Conservation (phyloP, 2,113 vertebrate genomes). For the Brienomyrus brachyistius region DNA sequence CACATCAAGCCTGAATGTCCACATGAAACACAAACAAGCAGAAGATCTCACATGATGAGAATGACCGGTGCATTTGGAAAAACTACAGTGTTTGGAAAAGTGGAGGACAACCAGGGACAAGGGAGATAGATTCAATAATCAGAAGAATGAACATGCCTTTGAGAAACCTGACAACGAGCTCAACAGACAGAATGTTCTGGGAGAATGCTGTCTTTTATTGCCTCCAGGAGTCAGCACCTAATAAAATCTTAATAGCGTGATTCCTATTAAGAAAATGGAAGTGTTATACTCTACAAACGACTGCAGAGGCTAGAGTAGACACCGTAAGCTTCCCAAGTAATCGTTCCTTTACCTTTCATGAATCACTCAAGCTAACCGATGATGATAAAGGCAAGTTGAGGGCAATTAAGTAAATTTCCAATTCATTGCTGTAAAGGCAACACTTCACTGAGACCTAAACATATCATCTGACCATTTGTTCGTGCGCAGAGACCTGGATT, state of each 20-base stretch:
- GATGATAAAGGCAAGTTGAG: neutral
- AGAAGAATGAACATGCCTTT: neutral
- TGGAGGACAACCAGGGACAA: neutral
- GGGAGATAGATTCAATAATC: neutral
- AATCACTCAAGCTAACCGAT: neutral
- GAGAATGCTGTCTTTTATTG: neutral
- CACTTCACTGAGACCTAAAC: neutral
- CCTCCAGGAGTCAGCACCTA: neutral
- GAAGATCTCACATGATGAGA: neutral
- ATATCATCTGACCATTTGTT: neutral
- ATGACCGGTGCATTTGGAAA: neutral
- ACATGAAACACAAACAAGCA: neutral
- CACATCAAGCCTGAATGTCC: neutral
- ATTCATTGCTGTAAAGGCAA: neutral
- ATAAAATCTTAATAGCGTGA: neutral
- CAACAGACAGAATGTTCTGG: neutral
- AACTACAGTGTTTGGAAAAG: neutral
- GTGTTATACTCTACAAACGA: neutral
- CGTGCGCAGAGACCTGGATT: neutral
- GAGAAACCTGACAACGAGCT: neutral
- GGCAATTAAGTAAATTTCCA: neutral
- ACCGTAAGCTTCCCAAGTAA: neutral
- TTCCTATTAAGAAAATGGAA: neutral
- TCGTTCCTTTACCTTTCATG: neutral
- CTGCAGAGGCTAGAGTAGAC: neutral